These are phyloP conservation scores for human (Homo sapiens) DNA, from an alignment of 2,113 vertebrate species.

Conservation along the genomic window DNA sequence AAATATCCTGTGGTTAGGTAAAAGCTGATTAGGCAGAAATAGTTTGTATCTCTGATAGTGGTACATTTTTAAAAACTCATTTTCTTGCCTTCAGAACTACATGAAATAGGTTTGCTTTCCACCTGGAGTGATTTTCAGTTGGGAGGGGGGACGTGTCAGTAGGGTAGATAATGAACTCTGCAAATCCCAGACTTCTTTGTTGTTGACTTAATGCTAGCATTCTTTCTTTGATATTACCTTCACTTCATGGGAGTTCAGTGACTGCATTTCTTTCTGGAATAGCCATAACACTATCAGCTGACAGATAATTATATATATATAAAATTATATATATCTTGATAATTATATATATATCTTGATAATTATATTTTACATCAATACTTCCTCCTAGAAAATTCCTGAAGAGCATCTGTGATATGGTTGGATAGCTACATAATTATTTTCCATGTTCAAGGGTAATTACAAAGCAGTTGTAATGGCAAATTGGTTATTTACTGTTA, in stretches of 20 bases:
- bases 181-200: background rate
- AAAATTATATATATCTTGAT: background rate
- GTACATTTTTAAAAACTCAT: background rate
- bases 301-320: background rate
- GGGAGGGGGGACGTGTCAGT: background rate
- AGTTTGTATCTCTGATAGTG: background rate
- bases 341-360: background rate
- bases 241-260: background rate
- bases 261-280: slow-evolving; percentile 39
- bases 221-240: slow-evolving; percentile 39
- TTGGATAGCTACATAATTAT: slow-evolving; percentile 6
- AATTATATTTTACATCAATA: slow-evolving; percentile 39
- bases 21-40: background rate
- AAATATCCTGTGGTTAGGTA: background rate
- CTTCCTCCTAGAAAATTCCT: background rate
- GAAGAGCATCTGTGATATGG: background rate
- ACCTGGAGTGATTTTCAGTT: background rate
- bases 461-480: slow-evolving; percentile 60
- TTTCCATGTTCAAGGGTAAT: slow-evolving; percentile 34
- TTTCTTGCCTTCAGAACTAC: slow-evolving; percentile 10
- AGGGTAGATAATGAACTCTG: background rate
- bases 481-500: slow-evolving; percentile 58
- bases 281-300: background rate
- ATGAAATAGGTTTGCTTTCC: background rate
- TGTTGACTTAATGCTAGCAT: background rate